Conservation (phyloP, 2,888 invertebrate genomes). For the Mythimna vitellina region DNA sequence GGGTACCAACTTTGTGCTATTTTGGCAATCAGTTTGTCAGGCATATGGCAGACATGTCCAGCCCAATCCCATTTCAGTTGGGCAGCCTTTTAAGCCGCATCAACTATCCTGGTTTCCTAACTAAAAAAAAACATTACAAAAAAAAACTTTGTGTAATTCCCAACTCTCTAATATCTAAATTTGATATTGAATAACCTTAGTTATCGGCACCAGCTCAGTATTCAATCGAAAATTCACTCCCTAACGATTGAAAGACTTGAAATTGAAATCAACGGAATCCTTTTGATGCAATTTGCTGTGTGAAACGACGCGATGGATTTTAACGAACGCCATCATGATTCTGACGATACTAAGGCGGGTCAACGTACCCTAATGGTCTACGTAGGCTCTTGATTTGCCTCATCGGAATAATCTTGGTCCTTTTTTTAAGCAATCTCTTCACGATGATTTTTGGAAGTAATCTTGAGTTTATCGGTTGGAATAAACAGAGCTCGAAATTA, state of each 20-base stretch:
- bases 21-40: too few species aligned
- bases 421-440: slow-evolving; percentile 46
- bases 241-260: slow-evolving; percentile 52
- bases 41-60: too few species aligned
- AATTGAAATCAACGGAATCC: slow-evolving; percentile 58
- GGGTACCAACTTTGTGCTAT: too few species aligned
- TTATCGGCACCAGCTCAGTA: slow-evolving; percentile 42
- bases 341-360: slow-evolving; percentile 38
- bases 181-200: slow-evolving; percentile 50
- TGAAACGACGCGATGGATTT: slow-evolving; percentile 65
- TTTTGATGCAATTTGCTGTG: slow-evolving; percentile 65
- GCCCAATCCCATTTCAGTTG: too few species aligned
- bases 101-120: neutral
- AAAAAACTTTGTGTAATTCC: neutral
- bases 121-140: neutral
- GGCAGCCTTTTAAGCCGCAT: too few species aligned
- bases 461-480: slow-evolving; percentile 39
- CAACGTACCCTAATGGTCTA: slow-evolving; percentile 50
- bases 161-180: slow-evolving; percentile 25
- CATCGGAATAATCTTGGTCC: slow-evolving; percentile 52
- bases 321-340: slow-evolving; percentile 63
- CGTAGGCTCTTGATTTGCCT: slow-evolving; percentile 41
- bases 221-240: slow-evolving; percentile 56
- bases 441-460: slow-evolving; percentile 41
- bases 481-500: slow-evolving; percentile 48